phyloP scores from a whole-genome alignment of 2,888 invertebrate species.

The Apocheima hispidaria region DNA sequence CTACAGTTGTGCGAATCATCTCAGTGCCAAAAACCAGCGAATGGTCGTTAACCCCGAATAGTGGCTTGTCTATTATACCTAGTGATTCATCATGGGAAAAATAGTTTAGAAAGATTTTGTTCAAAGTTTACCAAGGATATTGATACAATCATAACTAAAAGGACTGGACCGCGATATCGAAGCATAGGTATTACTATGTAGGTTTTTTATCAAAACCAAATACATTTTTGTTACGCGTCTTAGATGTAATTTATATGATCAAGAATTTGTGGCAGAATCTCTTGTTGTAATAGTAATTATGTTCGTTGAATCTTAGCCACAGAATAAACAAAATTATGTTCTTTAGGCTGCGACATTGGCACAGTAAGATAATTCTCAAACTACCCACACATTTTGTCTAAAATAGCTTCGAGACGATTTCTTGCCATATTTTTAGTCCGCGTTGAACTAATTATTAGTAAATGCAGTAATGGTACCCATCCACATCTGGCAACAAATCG shows the following conservation, averaged over 20 bases:
- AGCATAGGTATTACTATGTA: background rate
- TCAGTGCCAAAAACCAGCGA: conserved; percentile 40
- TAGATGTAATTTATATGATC: background rate
- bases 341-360: background rate
- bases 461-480: conserved; percentile 55
- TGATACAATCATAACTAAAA: background rate
- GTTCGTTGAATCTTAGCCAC: background rate
- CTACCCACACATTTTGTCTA: conserved; percentile 13
- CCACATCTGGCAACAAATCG: conserved; percentile 42
- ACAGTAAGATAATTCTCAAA: conserved; percentile 2
- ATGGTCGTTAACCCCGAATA: conserved; percentile 40
- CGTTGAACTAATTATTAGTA: conserved; percentile 44
- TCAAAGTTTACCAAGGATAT: background rate
- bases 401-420: conserved; percentile 7
- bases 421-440: conserved; percentile 27
- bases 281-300: background rate
- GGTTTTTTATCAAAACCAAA: background rate
- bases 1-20: conserved; percentile 2
- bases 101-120: background rate
- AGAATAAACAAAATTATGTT: background rate
- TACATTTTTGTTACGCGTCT: background rate
- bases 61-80: conserved; percentile 12
- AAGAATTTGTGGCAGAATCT: background rate
- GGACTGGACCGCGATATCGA: background rate
- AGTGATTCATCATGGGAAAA: conserved; percentile 35